Evolutionary conservation across 2,888 invertebrate species (phyloP).

Genomic region (Byasa hedistus): DNA sequence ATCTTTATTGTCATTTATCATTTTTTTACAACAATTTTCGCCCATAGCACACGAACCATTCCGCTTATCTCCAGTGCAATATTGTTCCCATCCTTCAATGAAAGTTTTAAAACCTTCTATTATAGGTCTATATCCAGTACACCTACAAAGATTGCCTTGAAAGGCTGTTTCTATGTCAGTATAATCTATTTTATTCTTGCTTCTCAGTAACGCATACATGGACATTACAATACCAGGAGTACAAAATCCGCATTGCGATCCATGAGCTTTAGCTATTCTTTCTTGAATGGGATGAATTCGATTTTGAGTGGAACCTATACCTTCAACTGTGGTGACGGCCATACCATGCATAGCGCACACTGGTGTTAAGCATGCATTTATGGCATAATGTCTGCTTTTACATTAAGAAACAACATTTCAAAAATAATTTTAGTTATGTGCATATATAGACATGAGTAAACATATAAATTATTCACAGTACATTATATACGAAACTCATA

Average conservation of each 20-base stretch:
- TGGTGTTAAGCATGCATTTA: slow-evolving; percentile 94
- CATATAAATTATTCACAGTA: neutral
- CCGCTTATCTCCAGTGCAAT: slow-evolving; percentile 47
- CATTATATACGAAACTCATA: no score
- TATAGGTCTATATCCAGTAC: slow-evolving; percentile 96
- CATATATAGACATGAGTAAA: no score
- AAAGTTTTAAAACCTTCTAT: slow-evolving; percentile 94
- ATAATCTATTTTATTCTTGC: slow-evolving; percentile 85
- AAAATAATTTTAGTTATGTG: no score
- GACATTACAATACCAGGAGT: slow-evolving; percentile 99
- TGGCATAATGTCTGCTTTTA: slow-evolving; percentile 84
- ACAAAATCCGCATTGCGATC: slow-evolving; percentile 97
- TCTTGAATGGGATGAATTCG: slow-evolving; percentile 93
- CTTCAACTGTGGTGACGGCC: slow-evolving; percentile 95
- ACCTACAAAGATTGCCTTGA: slow-evolving; percentile 93
- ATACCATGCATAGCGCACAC: slow-evolving; percentile 92
- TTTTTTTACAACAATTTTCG: slow-evolving; percentile 82
- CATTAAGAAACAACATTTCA: slow-evolving; percentile 55
- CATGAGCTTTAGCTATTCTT: slow-evolving; percentile 92
- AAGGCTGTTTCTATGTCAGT: slow-evolving; percentile 88
- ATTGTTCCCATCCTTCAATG: slow-evolving; percentile 85
- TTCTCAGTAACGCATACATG: slow-evolving; percentile 93
- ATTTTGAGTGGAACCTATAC: slow-evolving; percentile 90
- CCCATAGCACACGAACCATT: slow-evolving; percentile 79
- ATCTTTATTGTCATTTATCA: slow-evolving; percentile 46